Base-by-base conservation (phyloP, 2,888 invertebrate species). In the Lysandra bellargus region DNA sequence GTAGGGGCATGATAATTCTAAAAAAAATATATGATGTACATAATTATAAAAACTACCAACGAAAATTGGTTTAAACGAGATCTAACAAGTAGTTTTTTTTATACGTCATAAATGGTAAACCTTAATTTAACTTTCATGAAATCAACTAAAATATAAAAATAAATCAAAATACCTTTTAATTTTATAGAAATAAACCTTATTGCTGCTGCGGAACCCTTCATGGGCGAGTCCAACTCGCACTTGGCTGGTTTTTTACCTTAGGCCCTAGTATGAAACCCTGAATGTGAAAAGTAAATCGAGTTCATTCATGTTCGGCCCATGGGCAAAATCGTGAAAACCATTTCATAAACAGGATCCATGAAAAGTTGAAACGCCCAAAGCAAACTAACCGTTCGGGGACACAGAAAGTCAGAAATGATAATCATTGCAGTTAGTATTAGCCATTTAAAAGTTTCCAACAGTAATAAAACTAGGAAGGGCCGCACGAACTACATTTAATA, bases 401-500 rank as follows among this genome's bases (percentile, higher is more conserved):
- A 14, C 64, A 37, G 5, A 69, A 30, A 23, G 64, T 64, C 64
- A 30, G 17, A 44, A 17, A 76, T 76, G 53, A 75, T 76, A 33
- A 76, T 76, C 33, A 57, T 76, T 17, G 69, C 33, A 57, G 76
- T 76, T 76, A 33, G 14, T 17, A 76, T 76, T 57, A 57, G 49
- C 33, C 12, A 76, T 76, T 76, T 33, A 76, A 76, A 76, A 76
- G 53, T 76, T 76, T 14, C 76, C 57, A 76, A 78, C 78, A 78
- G 64, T 69, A 78, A 69, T 37, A 78, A 78, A 78, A 69, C 64
- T 69, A 78, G 78, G 78, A 64, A 64, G 23, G 78, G 78, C 64
- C 49, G 14, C 78, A 78, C 69, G 78, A 69, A 78, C 78, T 64
- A 78, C 78, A 64, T 81, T 69, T 76, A 80, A 79, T 80, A 80